These are phyloP conservation scores for Cydia fagiglandana DNA, from an alignment of 1,140 invertebrate species.

Conservation along the genomic window DNA sequence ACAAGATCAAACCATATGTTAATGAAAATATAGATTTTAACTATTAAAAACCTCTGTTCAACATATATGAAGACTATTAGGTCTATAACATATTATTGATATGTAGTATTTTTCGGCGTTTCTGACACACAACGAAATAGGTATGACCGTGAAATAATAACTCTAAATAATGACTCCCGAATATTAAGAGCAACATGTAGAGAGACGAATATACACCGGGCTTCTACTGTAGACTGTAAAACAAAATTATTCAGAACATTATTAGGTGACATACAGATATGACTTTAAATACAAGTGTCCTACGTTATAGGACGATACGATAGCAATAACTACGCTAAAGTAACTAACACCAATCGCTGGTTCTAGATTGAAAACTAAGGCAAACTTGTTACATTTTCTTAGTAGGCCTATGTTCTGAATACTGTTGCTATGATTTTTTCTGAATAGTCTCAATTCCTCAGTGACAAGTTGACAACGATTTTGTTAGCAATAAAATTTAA, in stretches of 20 bases:
- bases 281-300: not conserved
- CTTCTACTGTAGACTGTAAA: not conserved
- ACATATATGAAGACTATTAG: not conserved
- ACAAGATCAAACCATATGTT: not conserved
- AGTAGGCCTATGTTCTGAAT: constrained; percentile 58
- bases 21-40: not conserved
- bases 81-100: not conserved
- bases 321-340: constrained; percentile 51
- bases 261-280: not conserved
- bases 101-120: constrained; percentile 26
- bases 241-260: not conserved
- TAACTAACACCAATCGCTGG: constrained; percentile 64
- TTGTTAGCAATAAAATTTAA: not conserved
- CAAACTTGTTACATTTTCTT: constrained; percentile 49
- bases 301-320: constrained; percentile 43
- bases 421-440: not conserved
- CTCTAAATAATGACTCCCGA: not conserved
- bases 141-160: not conserved
- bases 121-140: not conserved
- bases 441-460: not conserved
- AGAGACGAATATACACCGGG: not conserved
- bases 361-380: constrained; percentile 53
- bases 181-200: not conserved
- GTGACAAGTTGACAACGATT: not conserved
- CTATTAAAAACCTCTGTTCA: not conserved